These are phyloP conservation scores for Bombyx mandarina DNA, from an alignment of 1,140 invertebrate species.

Conservation along the genomic window DNA sequence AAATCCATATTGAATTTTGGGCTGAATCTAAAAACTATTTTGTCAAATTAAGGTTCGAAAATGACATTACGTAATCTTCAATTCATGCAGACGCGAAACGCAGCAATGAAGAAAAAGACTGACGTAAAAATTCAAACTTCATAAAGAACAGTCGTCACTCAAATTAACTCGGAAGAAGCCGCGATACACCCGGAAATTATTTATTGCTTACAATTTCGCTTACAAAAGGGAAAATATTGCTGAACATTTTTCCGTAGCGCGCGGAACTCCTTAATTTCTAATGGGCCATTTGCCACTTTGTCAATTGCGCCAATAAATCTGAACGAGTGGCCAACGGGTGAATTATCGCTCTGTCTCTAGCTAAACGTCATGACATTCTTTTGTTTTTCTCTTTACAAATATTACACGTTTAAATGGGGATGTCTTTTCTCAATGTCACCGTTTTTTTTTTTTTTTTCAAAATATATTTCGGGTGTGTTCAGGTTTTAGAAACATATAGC, in stretches of 20 bases:
- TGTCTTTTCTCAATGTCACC: slow-evolving; percentile 13
- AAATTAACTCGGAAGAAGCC: too few species aligned
- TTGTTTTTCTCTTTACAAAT: slow-evolving; percentile 20
- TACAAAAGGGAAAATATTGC: slow-evolving; percentile 51
- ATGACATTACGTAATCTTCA: too few species aligned
- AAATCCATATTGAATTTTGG: too few species aligned
- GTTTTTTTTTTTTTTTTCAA: background rate
- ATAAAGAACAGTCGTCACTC: slow-evolving; percentile 3
- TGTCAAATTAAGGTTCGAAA: too few species aligned
- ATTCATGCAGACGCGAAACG: too few species aligned
- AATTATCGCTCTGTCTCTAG: slow-evolving; percentile 37
- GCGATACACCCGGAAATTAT: slow-evolving; percentile 29
- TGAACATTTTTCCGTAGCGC: slow-evolving; percentile 53
- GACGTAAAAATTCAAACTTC: slow-evolving; percentile 10
- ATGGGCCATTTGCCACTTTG: slow-evolving; percentile 68
- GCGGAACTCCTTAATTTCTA: slow-evolving; percentile 59
- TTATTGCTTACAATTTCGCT: slow-evolving; percentile 61
- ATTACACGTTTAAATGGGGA: background rate
- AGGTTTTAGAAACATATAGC: too few species aligned
- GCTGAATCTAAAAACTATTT: too few species aligned
- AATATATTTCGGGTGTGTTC: too few species aligned
- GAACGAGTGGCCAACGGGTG: slow-evolving; percentile 26
- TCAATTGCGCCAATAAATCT: slow-evolving; percentile 66
- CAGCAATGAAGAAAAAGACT: background rate
- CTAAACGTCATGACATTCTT: slow-evolving; percentile 42